Percentiles rank a stretch among this genome's conserved stretches.
Conservation (phyloP, 2,113 vertebrate genomes). For the Scomber japonicus region DNA sequence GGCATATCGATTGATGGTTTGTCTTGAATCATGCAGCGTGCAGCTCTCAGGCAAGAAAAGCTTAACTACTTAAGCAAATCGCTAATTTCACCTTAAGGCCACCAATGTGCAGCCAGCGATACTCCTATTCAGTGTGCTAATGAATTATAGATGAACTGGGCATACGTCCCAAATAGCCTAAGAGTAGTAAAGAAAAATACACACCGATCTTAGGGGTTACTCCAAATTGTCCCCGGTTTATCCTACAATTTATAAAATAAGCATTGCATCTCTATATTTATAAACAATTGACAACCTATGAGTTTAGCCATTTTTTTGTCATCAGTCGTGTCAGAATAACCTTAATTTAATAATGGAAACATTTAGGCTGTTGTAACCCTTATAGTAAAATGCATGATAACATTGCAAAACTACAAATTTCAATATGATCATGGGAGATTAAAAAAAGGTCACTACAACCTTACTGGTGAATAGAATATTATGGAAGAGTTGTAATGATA, state of each 20-base stretch:
- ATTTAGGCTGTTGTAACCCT: background rate
- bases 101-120: conserved; percentile 99
- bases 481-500: background rate
- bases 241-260: conserved; percentile 76
- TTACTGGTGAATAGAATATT: background rate
- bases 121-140: conserved; percentile 96
- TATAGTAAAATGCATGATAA: background rate
- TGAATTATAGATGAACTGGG: conserved; percentile 99
- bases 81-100: conserved; percentile 99
- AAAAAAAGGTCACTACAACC: background rate
- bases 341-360: background rate
- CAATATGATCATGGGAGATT: background rate
- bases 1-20: conserved; percentile 99
- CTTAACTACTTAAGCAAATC: conserved; percentile 99
- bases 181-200: conserved; percentile 88
- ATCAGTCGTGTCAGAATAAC: background rate
- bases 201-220: conserved; percentile 75
- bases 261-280: conserved; percentile 10
- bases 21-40: conserved; percentile 99
- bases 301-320: background rate
- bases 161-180: conserved; percentile 93
- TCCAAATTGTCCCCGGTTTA: conserved; percentile 86
- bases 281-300: background rate
- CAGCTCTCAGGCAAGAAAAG: conserved; percentile 95
- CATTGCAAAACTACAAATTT: background rate